phyloP scores from a whole-genome alignment of 2,888 invertebrate species.

The Volucella zonaria region DNA sequence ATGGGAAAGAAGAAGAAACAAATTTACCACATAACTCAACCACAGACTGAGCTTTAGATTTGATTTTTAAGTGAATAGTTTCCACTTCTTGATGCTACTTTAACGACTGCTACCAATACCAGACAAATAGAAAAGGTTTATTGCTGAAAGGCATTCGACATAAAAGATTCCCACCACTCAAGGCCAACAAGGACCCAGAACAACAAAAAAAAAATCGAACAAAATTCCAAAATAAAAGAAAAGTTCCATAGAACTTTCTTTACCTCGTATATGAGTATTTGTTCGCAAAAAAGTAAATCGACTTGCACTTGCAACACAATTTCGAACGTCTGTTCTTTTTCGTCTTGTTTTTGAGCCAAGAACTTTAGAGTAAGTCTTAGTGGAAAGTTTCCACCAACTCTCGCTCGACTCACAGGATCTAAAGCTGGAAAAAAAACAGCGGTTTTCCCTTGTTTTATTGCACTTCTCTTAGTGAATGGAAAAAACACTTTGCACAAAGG shows the following conservation, averaged over 20 bases:
- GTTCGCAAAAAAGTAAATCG: conserved; percentile 49
- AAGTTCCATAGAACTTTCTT: conserved; percentile 42
- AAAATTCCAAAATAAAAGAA: neutral
- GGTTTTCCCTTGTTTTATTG: conserved; percentile 57
- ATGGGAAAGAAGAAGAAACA: neutral
- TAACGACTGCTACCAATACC: neutral
- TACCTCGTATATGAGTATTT: neutral
- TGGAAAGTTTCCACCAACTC: conserved; percentile 57
- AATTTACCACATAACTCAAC: neutral
- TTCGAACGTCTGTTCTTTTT: conserved; percentile 17
- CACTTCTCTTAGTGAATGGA: conserved; percentile 35
- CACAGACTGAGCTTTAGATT: too few species aligned
- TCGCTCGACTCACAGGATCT: conserved; percentile 56
- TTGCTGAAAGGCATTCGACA: conserved; percentile 16
- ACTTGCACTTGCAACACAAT: conserved; percentile 57
- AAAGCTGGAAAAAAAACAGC: conserved; percentile 27
- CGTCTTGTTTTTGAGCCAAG: conserved; percentile 18
- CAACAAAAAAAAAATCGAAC: conserved; percentile 21
- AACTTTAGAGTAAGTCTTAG: conserved; percentile 25
- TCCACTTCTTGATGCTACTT: too few species aligned
- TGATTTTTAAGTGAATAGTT: too few species aligned
- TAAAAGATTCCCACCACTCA: conserved; percentile 5
- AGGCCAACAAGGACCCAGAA: conserved; percentile 10
- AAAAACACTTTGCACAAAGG: conserved; percentile 54
- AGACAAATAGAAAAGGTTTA: conserved; percentile 9